Evolutionary conservation across 1,140 invertebrate genomes (phyloP).

Genomic region (Drosophila dunni): DNA sequence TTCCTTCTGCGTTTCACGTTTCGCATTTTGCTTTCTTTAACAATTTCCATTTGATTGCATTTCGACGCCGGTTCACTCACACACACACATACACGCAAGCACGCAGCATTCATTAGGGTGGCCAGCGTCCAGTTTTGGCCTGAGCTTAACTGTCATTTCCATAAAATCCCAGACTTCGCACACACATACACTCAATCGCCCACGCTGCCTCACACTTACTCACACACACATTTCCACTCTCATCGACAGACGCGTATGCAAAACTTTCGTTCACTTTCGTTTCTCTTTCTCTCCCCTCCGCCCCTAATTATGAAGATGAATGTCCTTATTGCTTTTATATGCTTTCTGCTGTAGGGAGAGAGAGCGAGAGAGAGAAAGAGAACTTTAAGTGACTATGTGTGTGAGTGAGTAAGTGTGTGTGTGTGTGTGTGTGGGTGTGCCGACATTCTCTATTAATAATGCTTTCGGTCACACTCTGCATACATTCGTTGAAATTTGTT

Average conservation of each 20-base stretch:
- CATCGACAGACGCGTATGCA: slow-evolving; percentile 70
- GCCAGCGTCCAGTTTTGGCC: slow-evolving; percentile 54
- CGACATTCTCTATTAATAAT: slow-evolving; percentile 81
- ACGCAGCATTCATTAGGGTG: slow-evolving; percentile 71
- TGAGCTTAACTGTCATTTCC: slow-evolving; percentile 76
- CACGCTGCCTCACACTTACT: not conserved
- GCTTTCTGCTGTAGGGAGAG: slow-evolving; percentile 47
- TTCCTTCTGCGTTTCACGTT: slow-evolving; percentile 10
- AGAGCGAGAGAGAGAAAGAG: not conserved
- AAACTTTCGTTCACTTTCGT: slow-evolving; percentile 60
- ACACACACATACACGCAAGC: slow-evolving; percentile 12
- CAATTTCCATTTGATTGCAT: slow-evolving; percentile 82
- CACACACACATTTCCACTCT: not conserved
- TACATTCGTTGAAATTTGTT: slow-evolving; percentile 76
- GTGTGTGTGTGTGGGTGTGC: slow-evolving; percentile 41
- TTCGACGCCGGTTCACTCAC: slow-evolving; percentile 50
- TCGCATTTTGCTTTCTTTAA: slow-evolving; percentile 66
- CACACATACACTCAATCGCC: slow-evolving; percentile 1
- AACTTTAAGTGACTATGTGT: not conserved
- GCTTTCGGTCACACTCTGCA: slow-evolving; percentile 81
- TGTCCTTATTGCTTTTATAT: slow-evolving; percentile 82
- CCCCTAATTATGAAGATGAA: slow-evolving; percentile 79
- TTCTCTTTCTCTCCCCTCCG: slow-evolving; percentile 28
- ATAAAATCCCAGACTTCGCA: slow-evolving; percentile 53
- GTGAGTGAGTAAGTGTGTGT: slow-evolving; percentile 4